These are phyloP conservation scores for Lasiurus cinereus DNA, from an alignment of 2,113 vertebrate species.

Conservation along the genomic window DNA sequence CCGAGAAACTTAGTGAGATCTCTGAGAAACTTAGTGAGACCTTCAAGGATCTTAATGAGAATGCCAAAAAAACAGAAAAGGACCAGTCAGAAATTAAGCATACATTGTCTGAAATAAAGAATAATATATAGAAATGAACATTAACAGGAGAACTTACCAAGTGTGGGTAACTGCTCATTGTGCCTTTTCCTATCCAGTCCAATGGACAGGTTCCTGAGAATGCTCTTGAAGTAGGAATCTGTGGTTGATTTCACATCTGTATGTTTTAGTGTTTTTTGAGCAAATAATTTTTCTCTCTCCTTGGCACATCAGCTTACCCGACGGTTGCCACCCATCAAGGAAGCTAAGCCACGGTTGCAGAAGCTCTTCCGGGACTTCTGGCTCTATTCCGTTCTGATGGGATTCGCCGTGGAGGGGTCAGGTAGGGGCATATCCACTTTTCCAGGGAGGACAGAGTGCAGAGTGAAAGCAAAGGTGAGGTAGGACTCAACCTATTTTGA, in stretches of 20 bases:
- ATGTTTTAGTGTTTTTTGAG: background rate
- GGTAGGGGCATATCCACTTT: conserved; percentile 85
- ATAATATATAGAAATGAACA: too few species aligned
- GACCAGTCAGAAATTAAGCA: too few species aligned
- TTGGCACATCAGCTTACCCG: conserved; percentile 91
- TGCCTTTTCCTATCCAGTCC: background rate
- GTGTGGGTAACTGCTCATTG: background rate
- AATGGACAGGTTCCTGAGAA: background rate
- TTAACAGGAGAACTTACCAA: background rate
- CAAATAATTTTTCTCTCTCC: conserved; percentile 54
- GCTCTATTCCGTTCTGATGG: conserved; percentile 98
- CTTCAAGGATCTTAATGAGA: too few species aligned
- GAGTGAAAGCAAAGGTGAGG: background rate
- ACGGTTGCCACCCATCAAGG: conserved; percentile 95
- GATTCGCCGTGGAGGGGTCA: conserved; percentile 97
- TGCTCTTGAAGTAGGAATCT: background rate
- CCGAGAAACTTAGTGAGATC: too few species aligned
- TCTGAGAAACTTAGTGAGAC: too few species aligned
- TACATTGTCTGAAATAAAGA: too few species aligned
- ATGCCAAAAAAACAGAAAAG: too few species aligned
- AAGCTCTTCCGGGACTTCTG: conserved; percentile 99
- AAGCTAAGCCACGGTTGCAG: conserved; percentile 96
- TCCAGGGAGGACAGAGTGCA: background rate
- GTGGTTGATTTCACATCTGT: background rate
- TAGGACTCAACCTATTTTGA: background rate